A percentile compares a stretch with the other conserved stretches of the same genome.
phyloP scores from a whole-genome alignment of 2,888 invertebrate genomes.

The Drosophila mulleri region DNA sequence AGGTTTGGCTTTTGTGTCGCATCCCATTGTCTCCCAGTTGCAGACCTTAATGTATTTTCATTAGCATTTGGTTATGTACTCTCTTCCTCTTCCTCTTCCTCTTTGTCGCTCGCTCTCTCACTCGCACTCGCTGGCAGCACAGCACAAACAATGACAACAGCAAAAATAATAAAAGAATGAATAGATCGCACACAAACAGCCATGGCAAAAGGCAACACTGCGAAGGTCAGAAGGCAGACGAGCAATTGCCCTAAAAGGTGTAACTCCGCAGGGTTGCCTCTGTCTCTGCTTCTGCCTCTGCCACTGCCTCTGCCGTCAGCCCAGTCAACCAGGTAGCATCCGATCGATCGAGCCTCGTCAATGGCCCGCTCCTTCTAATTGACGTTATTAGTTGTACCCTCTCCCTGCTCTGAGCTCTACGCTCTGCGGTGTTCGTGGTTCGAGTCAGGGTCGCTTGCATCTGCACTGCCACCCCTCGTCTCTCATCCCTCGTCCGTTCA shows the following conservation, averaged over 20 bases:
- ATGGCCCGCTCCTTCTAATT: slow-evolving; percentile 63
- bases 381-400: slow-evolving; percentile 67
- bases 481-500: slow-evolving; percentile 23
- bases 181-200: slow-evolving; percentile 23
- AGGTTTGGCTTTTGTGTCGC: slow-evolving; percentile 70
- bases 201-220: slow-evolving; percentile 21
- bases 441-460: slow-evolving; percentile 39
- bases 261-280: slow-evolving; percentile 54
- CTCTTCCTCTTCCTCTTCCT: neutral
- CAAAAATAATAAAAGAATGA: slow-evolving; percentile 32
- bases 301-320: neutral
- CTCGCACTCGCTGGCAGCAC: slow-evolving; percentile 3
- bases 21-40: slow-evolving; percentile 42
- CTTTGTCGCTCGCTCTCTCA: neutral
- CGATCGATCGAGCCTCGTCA: slow-evolving; percentile 53
- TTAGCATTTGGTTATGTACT: slow-evolving; percentile 53
- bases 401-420: neutral
- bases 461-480: slow-evolving; percentile 46
- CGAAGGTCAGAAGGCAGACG: slow-evolving; percentile 52
- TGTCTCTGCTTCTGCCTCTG: neutral
- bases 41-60: slow-evolving; percentile 60
- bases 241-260: slow-evolving; percentile 56
- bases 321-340: slow-evolving; percentile 57
- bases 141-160: slow-evolving; percentile 52
- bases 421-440: slow-evolving; percentile 12